These are phyloP conservation scores for Brachionus rubens DNA, from an alignment of 1,140 invertebrate species.

Conservation along the genomic window DNA sequence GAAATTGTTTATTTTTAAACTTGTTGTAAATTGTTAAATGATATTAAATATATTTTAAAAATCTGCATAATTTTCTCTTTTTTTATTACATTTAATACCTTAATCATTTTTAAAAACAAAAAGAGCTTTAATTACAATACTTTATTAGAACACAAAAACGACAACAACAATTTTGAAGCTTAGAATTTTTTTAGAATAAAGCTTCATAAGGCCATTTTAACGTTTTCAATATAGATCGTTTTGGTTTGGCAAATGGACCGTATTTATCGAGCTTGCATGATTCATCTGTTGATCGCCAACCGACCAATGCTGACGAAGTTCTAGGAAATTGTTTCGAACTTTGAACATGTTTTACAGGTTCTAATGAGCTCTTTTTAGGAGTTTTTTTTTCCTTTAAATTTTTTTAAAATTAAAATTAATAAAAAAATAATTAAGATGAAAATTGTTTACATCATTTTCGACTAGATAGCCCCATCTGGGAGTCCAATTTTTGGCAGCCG, in stretches of 20 bases:
- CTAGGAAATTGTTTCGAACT: conserved; percentile 4
- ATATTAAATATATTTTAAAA: neutral
- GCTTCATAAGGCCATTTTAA: conserved; percentile 40
- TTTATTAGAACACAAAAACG: too few relatives aligned
- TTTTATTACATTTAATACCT: too few relatives aligned
- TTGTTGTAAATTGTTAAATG: neutral
- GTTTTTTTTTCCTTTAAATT: neutral
- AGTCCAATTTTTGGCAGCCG: neutral
- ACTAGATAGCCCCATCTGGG: conserved; percentile 13
- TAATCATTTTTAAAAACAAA: too few relatives aligned
- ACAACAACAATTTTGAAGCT: too few relatives aligned
- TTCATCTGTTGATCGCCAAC: conserved; percentile 25
- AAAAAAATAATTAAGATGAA: too few relatives aligned
- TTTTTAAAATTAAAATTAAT: neutral
- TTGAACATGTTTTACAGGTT: neutral
- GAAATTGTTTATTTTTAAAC: conserved; percentile 18
- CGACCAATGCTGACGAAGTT: conserved; percentile 18
- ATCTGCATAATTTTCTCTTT: too few relatives aligned
- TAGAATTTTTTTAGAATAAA: neutral
- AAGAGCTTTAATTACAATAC: too few relatives aligned
- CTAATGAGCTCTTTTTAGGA: neutral
- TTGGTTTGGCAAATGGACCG: neutral
- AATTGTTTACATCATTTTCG: neutral
- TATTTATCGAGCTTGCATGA: conserved; percentile 11
- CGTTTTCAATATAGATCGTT: neutral